These are phyloP conservation scores for Craniophora ligustri DNA, from an alignment of 2,888 invertebrate genomes.

Conservation along the genomic window DNA sequence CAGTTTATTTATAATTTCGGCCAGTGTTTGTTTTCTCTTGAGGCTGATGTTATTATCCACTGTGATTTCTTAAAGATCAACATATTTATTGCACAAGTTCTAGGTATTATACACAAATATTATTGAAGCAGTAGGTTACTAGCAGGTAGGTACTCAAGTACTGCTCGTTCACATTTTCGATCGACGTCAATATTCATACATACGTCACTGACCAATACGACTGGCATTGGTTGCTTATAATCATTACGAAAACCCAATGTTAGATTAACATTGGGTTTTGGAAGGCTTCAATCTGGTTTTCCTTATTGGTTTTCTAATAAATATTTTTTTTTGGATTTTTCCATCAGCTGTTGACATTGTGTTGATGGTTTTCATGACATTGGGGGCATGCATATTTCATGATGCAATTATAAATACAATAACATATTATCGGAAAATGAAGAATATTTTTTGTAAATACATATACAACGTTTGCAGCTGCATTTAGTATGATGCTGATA, in stretches of 20 bases:
- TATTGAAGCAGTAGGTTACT: neutral
- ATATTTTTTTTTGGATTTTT: constrained; percentile 23
- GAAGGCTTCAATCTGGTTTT: constrained; percentile 51
- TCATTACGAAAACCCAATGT: constrained; percentile 41
- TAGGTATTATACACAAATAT: too few species aligned
- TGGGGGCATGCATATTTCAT: constrained; percentile 4
- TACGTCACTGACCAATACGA: constrained; percentile 25
- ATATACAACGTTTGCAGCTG: too few species aligned
- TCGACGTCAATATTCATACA: neutral
- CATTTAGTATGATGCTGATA: too few species aligned
- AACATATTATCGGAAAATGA: neutral
- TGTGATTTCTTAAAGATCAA: too few species aligned
- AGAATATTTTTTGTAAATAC: too few species aligned
- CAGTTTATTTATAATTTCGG: too few species aligned
- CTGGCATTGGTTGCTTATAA: neutral
- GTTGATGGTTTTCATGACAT: constrained; percentile 1
- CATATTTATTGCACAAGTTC: too few species aligned
- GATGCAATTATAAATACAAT: too few species aligned
- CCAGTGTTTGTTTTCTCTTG: too few species aligned
- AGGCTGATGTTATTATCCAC: too few species aligned
- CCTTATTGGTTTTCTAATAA: constrained; percentile 32
- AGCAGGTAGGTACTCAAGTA: neutral
- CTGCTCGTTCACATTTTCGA: neutral
- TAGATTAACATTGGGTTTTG: too few species aligned
- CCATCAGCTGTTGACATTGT: constrained; percentile 19